Conservation (phyloP, 2,888 invertebrate genomes). For the Ceratothoa steindachneri region DNA sequence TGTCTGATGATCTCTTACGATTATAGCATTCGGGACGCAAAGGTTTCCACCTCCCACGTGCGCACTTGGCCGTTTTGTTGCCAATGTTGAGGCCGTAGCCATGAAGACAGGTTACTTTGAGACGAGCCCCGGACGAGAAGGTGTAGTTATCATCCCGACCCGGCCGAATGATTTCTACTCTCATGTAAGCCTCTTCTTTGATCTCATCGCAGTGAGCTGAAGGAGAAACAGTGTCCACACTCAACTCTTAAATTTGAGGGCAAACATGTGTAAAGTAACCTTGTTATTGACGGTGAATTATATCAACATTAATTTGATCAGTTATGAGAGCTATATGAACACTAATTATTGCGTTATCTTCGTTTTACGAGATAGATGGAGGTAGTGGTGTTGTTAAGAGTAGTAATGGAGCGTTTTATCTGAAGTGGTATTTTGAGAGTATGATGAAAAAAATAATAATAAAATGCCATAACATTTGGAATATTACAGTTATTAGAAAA, state of each 20-base stretch:
- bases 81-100: constrained; percentile 72
- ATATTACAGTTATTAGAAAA: no score
- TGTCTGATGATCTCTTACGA: no score
- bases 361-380: no score
- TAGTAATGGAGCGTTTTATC: no score
- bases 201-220: constrained; percentile 63
- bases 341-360: no score
- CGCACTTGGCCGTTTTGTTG: constrained; percentile 74
- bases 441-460: no score
- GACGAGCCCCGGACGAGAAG: constrained; percentile 71
- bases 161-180: constrained; percentile 66
- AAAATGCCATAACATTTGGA: no score
- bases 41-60: constrained; percentile 79
- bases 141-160: constrained; percentile 68
- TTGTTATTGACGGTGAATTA: background rate
- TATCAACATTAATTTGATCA: background rate
- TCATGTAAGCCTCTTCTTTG: constrained; percentile 62
- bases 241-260: no score
- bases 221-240: constrained; percentile 5
- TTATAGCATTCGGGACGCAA: constrained; percentile 74
- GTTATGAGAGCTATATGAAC: no score
- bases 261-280: no score
- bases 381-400: no score
- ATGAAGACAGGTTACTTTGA: constrained; percentile 70
- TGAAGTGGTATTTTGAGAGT: no score